Evolutionary conservation across 2,113 vertebrate genomes (phyloP).

Genomic region (Clupea harengus): DNA sequence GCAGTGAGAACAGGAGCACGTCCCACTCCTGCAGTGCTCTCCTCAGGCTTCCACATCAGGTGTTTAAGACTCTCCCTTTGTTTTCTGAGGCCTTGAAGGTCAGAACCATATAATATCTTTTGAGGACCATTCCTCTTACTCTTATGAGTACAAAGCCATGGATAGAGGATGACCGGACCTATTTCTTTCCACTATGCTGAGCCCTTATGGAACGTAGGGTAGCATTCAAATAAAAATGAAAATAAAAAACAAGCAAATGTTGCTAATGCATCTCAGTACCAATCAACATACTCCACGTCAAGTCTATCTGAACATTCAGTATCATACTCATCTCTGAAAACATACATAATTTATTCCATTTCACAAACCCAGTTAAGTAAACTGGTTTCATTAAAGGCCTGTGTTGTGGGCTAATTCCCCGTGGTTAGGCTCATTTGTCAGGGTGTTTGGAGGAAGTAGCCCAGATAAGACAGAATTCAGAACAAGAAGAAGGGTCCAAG

Average conservation of each 20-base stretch:
- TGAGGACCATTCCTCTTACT: neutral
- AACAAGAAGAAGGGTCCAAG: neutral
- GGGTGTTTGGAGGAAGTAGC: neutral
- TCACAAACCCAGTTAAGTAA: constrained; percentile 6
- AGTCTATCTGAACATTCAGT: neutral
- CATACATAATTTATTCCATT: constrained; percentile 16
- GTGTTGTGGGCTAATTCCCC: neutral
- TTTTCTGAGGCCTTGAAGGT: neutral
- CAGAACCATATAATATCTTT: neutral
- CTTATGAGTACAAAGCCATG: neutral
- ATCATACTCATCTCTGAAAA: neutral
- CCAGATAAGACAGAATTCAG: neutral
- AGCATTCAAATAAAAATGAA: neutral
- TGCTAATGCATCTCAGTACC: neutral
- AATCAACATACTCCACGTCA: neutral
- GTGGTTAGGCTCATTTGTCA: constrained; percentile 1
- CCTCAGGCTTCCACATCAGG: neutral
- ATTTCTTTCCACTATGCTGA: neutral
- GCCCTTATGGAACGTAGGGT: neutral
- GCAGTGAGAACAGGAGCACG: neutral
- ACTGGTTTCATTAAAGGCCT: constrained; percentile 3
- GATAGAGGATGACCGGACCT: neutral
- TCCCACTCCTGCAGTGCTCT: neutral
- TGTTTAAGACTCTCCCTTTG: neutral
- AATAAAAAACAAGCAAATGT: neutral